A percentile compares a stretch with the other conserved stretches of the same genome.
phyloP scores from a whole-genome alignment of 2,888 invertebrate species.

The Pseudeuparius sepicola region DNA sequence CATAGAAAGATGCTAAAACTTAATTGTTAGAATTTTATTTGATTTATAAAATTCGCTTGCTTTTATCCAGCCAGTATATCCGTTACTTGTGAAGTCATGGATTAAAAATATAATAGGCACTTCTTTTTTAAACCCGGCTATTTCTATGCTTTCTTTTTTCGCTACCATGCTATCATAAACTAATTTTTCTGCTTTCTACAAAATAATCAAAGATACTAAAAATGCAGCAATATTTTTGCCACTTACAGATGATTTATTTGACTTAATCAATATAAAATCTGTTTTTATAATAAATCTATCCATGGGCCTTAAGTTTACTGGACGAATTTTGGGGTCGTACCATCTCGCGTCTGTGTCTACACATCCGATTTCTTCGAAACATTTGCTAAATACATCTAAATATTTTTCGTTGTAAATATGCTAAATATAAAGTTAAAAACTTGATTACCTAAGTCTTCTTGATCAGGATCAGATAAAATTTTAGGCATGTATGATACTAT shows the following conservation, averaged over 20 bases:
- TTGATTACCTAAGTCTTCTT: too few relatives aligned
- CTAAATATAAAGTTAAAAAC: too few relatives aligned
- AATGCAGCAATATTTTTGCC: constrained; percentile 1
- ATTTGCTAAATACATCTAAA: constrained; percentile 29
- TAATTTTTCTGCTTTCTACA: constrained; percentile 16
- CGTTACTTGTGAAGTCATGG: constrained; percentile 40
- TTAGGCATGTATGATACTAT: too few relatives aligned
- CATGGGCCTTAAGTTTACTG: constrained; percentile 35
- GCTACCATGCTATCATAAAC: constrained; percentile 19
- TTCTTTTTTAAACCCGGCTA: constrained; percentile 29
- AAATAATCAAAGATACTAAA: neutral
- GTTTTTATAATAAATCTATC: constrained; percentile 37
- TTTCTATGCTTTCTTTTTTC: constrained; percentile 23
- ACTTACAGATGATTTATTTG: constrained; percentile 15
- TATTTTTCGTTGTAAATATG: too few relatives aligned
- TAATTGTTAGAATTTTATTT: too few relatives aligned
- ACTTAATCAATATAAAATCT: constrained; percentile 34
- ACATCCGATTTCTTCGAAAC: constrained; percentile 38
- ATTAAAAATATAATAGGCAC: constrained; percentile 32
- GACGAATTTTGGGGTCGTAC: constrained; percentile 34
- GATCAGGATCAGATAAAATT: too few relatives aligned
- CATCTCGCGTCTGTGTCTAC: constrained; percentile 35
- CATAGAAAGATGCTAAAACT: constrained; percentile 25
- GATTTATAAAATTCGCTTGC: too few relatives aligned
- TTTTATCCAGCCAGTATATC: constrained; percentile 39